phyloP scores from a whole-genome alignment of 2,797 vertebrate genomes.

The Clarias platycephalus region DNA sequence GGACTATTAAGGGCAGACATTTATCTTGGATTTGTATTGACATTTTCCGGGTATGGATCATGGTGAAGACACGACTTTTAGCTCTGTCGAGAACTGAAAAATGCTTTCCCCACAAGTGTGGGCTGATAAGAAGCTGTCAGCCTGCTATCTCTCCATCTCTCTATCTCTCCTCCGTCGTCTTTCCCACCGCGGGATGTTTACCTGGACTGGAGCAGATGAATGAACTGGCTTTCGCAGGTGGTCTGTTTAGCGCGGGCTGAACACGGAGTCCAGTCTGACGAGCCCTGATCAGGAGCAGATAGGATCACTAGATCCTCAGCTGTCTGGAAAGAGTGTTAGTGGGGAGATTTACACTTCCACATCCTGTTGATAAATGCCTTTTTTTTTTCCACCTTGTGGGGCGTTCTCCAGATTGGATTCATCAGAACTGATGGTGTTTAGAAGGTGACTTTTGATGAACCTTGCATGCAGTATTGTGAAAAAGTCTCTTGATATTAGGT shows the following conservation, averaged over 20 bases:
- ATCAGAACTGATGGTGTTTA: not conserved
- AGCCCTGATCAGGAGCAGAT: conserved; percentile 19
- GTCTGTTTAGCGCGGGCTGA: conserved; percentile 8
- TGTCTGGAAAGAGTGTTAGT: not conserved
- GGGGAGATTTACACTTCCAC: conserved; percentile 9
- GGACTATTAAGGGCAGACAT: not conserved
- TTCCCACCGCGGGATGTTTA: conserved; percentile 32
- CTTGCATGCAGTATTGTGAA: not conserved
- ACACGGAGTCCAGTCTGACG: not conserved
- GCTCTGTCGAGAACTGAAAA: not conserved
- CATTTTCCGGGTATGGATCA: not conserved
- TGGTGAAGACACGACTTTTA: conserved; percentile 1
- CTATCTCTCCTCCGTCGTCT: conserved; percentile 14
- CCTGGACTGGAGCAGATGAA: conserved; percentile 26
- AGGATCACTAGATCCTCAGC: conserved; percentile 9
- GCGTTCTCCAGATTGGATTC: not conserved
- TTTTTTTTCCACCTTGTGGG: not conserved
- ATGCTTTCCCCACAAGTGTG: conserved; percentile 13
- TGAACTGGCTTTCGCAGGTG: conserved; percentile 24
- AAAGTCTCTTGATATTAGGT: too few relatives aligned
- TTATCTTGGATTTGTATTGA: conserved; percentile 21
- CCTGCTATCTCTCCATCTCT: conserved; percentile 42
- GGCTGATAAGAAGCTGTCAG: conserved; percentile 46
- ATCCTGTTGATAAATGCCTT: conserved; percentile 14
- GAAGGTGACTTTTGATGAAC: not conserved